These are phyloP conservation scores for Apodemia mormo DNA, from an alignment of 2,888 invertebrate genomes.

Conservation along the genomic window DNA sequence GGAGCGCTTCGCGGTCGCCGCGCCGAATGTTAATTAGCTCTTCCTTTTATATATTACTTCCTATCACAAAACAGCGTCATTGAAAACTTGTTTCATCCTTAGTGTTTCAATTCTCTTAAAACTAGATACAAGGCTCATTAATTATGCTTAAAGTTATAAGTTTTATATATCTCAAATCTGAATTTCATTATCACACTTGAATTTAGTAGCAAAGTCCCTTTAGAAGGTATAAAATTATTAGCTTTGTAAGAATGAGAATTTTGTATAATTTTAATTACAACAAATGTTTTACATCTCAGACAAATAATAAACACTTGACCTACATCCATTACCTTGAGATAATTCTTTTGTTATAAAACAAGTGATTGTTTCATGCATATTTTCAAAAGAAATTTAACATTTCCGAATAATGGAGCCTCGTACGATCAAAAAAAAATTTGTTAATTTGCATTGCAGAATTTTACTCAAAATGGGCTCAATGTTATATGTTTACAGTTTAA, in stretches of 20 bases:
- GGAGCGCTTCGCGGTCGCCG: constrained; percentile 58
- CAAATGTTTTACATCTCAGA: constrained; percentile 32
- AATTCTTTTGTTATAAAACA: constrained; percentile 35
- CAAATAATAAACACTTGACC: constrained; percentile 57
- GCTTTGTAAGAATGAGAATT: not conserved
- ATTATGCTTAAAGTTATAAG: not conserved
- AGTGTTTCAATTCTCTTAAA: constrained; percentile 9
- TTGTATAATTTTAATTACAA: not conserved
- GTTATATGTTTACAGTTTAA: no score
- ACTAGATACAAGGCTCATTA: not conserved
- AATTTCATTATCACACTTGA: not conserved
- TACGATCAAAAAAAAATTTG: not conserved
- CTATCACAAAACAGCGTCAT: constrained; percentile 52
- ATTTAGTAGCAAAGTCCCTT: not conserved
- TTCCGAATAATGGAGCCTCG: not conserved
- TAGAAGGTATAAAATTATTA: no score
- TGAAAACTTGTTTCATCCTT: constrained; percentile 34
- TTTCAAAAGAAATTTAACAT: not conserved
- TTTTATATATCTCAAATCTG: not conserved
- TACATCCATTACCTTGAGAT: constrained; percentile 49
- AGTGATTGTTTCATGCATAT: constrained; percentile 7
- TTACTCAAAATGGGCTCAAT: no score
- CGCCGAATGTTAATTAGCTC: constrained; percentile 74
- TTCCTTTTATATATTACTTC: constrained; percentile 68
- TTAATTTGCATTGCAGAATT: not conserved